Percentiles rank a stretch among this genome's conserved stretches.
Evolutionary conservation across 2,113 vertebrate genomes (phyloP).

Genomic region (Xyrauchen texanus): DNA sequence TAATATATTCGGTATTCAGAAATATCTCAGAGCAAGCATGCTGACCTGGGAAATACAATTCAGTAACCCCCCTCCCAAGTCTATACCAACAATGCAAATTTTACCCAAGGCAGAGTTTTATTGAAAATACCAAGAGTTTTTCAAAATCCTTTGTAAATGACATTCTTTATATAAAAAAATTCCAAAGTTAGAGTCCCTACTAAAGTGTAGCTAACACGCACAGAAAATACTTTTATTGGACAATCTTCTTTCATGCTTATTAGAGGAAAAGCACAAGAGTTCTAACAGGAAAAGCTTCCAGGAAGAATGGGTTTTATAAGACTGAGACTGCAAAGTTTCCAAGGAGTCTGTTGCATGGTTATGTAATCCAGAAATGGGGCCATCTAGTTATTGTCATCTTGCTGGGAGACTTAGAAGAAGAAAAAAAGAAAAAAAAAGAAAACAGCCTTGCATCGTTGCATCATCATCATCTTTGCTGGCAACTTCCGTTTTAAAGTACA

Average conservation of each 20-base stretch:
- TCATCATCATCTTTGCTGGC: conserved; percentile 8
- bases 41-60: neutral
- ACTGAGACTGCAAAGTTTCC: conserved; percentile 34
- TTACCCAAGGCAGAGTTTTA: conserved; percentile 6
- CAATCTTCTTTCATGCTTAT: conserved; percentile 6
- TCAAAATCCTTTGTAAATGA: conserved; percentile 16
- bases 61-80: too few relatives aligned
- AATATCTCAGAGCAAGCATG: neutral
- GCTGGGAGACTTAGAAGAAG: neutral
- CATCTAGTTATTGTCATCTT: conserved; percentile 1
- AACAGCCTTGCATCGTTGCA: conserved; percentile 4
- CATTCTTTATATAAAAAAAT: conserved; percentile 6
- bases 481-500: neutral
- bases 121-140: neutral
- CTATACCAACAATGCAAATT: neutral
- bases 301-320: conserved; percentile 31
- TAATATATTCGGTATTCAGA: conserved; percentile 27
- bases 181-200: neutral
- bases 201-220: neutral
- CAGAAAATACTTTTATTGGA: neutral
- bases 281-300: conserved; percentile 12
- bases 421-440: neutral
- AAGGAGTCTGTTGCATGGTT: conserved; percentile 51
- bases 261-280: conserved; percentile 13
- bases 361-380: conserved; percentile 43